phyloP scores from a whole-genome alignment of 2,888 invertebrate species.

The Lycia hirtaria region DNA sequence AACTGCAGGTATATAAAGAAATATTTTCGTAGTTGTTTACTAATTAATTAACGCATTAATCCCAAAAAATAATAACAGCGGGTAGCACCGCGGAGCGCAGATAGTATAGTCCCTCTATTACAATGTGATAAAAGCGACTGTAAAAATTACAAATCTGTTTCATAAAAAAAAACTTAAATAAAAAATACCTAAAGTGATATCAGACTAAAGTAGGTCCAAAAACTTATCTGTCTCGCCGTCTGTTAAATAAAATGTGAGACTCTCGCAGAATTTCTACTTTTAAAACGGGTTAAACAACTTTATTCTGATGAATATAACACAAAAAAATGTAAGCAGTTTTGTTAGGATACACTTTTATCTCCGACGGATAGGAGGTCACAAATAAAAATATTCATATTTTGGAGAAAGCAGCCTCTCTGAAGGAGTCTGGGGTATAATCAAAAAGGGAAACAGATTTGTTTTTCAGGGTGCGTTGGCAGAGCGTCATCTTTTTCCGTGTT shows the following conservation, averaged over 20 bases:
- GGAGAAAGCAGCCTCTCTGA: not conserved
- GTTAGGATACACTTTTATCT: constrained; percentile 9
- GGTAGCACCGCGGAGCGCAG: too few relatives aligned
- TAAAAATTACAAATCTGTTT: too few relatives aligned
- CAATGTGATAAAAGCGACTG: too few relatives aligned
- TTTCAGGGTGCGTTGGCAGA: constrained; percentile 24
- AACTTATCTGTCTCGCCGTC: not conserved
- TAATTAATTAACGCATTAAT: too few relatives aligned
- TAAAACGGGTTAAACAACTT: not conserved
- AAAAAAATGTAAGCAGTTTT: not conserved
- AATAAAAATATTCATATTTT: constrained; percentile 24
- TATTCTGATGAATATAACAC: not conserved
- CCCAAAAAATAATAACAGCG: too few relatives aligned
- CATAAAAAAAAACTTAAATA: too few relatives aligned
- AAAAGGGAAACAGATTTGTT: constrained; percentile 23
- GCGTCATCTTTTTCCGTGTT: constrained; percentile 26
- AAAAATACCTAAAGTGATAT: not conserved
- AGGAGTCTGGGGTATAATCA: constrained; percentile 19
- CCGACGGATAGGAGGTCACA: constrained; percentile 7
- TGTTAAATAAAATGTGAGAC: constrained; percentile 7
- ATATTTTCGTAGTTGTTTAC: too few relatives aligned
- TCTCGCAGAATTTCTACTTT: not conserved
- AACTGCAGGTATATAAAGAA: too few relatives aligned
- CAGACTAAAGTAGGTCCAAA: not conserved
- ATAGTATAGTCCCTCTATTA: too few relatives aligned